Conservation (phyloP, 1,140 invertebrate genomes). For the Drosophila oshimai region DNA sequence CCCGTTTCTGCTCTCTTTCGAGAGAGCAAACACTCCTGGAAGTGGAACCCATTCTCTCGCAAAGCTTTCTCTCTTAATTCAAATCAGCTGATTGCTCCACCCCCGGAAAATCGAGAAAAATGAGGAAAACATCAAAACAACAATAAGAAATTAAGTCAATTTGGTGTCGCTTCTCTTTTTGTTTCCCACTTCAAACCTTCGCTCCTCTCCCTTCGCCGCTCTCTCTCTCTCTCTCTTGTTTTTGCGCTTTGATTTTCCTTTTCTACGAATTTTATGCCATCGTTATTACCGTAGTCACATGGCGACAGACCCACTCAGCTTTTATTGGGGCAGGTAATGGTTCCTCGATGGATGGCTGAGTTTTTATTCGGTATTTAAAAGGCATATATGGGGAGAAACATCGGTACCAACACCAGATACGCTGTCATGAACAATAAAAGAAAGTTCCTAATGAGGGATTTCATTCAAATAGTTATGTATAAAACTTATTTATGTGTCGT, state of each 20-base stretch:
- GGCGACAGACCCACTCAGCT: constrained; percentile 30
- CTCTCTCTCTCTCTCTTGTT: not conserved
- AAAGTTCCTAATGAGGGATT: not conserved
- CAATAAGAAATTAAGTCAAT: constrained; percentile 50
- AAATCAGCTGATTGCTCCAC: constrained; percentile 51
- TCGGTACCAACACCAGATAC: not conserved
- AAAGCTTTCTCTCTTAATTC: constrained; percentile 29
- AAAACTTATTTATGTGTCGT: too few relatives aligned
- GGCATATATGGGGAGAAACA: not conserved
- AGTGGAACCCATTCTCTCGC: constrained; percentile 53
- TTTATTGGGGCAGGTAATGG: constrained; percentile 62
- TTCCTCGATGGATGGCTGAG: constrained; percentile 7
- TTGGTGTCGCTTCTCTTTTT: constrained; percentile 22
- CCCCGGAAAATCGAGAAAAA: not conserved
- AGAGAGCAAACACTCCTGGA: constrained; percentile 31
- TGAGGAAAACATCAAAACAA: constrained; percentile 15
- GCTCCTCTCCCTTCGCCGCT: too few relatives aligned
- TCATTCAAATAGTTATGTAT: too few relatives aligned
- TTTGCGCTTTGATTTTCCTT: constrained; percentile 25
- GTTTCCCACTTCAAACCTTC: constrained; percentile 6
- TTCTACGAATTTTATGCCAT: constrained; percentile 32
- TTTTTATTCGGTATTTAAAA: constrained; percentile 17
- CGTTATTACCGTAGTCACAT: constrained; percentile 43
- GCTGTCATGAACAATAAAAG: not conserved
- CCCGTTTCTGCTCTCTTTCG: not conserved